Conservation (phyloP, 2,797 vertebrate species). For the Lacerta agilis region DNA sequence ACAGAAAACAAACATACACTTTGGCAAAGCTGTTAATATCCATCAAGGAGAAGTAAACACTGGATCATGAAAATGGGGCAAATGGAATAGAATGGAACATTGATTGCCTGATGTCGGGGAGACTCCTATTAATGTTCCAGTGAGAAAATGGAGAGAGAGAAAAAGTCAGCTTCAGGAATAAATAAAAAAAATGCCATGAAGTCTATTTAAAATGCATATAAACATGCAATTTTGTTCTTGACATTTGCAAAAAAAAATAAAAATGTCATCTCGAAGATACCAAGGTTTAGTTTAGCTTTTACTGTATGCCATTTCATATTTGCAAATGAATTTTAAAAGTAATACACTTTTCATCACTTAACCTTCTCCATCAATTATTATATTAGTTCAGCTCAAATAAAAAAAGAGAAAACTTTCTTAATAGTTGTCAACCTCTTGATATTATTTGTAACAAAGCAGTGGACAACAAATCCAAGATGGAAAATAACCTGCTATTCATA, state of each 20-base stretch:
- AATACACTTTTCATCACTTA: slow-evolving; percentile 69
- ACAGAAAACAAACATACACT: slow-evolving; percentile 45
- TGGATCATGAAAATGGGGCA: slow-evolving; percentile 52
- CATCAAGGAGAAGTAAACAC: slow-evolving; percentile 47
- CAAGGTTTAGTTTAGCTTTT: slow-evolving; percentile 64
- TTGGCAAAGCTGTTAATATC: slow-evolving; percentile 52
- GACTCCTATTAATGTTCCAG: slow-evolving; percentile 54
- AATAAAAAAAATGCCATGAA: slow-evolving; percentile 55
- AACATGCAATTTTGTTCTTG: slow-evolving; percentile 63
- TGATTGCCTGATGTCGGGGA: slow-evolving; percentile 43
- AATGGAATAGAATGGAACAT: slow-evolving; percentile 43
- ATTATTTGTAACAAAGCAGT: slow-evolving; percentile 64
- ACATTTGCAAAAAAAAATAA: slow-evolving; percentile 58
- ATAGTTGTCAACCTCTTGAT: slow-evolving; percentile 67
- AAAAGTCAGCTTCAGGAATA: slow-evolving; percentile 66
- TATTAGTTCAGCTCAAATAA: slow-evolving; percentile 66
- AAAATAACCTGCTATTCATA: slow-evolving; percentile 44
- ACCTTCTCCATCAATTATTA: slow-evolving; percentile 64
- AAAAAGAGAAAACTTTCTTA: slow-evolving; percentile 63
- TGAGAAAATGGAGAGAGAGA: slow-evolving; percentile 37
- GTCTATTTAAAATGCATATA: slow-evolving; percentile 59
- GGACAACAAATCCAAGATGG: slow-evolving; percentile 54
- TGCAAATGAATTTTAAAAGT: slow-evolving; percentile 61
- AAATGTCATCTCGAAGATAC: slow-evolving; percentile 64
- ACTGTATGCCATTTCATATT: slow-evolving; percentile 59